A percentile compares a stretch with the other conserved stretches of the same genome.
phyloP scores from a whole-genome alignment of 2,888 invertebrate genomes.

The Horisme vitalbata region DNA sequence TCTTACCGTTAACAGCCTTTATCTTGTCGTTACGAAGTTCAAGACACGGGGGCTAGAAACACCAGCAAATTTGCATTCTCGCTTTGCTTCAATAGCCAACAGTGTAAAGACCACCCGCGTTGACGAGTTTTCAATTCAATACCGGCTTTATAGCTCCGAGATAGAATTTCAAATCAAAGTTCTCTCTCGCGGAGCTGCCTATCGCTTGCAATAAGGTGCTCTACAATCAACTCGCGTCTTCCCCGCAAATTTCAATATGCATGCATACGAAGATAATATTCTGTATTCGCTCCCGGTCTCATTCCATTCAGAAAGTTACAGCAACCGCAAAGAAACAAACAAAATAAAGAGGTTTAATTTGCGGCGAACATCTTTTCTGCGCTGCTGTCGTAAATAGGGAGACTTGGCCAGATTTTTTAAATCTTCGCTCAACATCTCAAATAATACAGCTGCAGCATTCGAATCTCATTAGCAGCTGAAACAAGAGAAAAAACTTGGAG shows the following conservation, averaged over 20 bases:
- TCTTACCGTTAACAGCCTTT: constrained; percentile 51
- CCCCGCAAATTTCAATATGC: constrained; percentile 64
- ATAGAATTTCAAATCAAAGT: constrained; percentile 61
- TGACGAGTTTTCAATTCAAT: constrained; percentile 59
- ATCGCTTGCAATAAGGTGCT: constrained; percentile 63
- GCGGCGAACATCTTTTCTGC: constrained; percentile 42
- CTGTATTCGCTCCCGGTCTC: constrained; percentile 42
- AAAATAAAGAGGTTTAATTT: constrained; percentile 52
- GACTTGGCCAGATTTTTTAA: constrained; percentile 54
- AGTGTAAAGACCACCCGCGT: constrained; percentile 80
- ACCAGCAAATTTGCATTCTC: constrained; percentile 78
- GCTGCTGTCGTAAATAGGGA: constrained; percentile 46
- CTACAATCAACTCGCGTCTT: constrained; percentile 64
- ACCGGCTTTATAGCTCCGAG: constrained; percentile 67
- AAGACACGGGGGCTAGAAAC: constrained; percentile 59
- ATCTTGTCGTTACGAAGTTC: constrained; percentile 56
- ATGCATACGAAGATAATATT: constrained; percentile 56
- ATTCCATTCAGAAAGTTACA: constrained; percentile 42
- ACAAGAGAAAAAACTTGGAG: constrained; percentile 73
- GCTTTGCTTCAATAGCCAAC: constrained; percentile 68
- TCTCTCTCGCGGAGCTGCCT: constrained; percentile 46
- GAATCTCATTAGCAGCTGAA: constrained; percentile 79
- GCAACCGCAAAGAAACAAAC: constrained; percentile 48
- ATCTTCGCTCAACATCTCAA: constrained; percentile 59
- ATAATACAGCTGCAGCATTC: constrained; percentile 76